Percentiles rank a stretch among this genome's conserved stretches.
Evolutionary conservation across 2,113 vertebrate genomes (phyloP).

Genomic region (Engraulis encrasicolus): DNA sequence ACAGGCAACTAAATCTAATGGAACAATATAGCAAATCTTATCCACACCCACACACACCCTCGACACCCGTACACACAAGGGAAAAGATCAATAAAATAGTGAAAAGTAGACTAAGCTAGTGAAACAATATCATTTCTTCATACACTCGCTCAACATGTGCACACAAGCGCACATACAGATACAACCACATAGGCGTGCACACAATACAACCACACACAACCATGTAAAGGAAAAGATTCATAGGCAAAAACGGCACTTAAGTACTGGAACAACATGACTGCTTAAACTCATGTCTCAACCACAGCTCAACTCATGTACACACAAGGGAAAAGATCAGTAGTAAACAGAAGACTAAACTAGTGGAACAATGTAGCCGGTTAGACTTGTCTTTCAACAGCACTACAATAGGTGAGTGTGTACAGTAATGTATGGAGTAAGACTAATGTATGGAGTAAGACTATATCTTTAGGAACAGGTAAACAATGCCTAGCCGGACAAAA

Average conservation of each 20-base stretch:
- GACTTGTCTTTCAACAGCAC: not conserved
- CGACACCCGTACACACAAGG: constrained; percentile 7
- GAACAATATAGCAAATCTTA: constrained; percentile 89
- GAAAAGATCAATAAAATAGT: no score
- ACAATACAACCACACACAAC: no score
- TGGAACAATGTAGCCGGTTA: not conserved
- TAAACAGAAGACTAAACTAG: not conserved
- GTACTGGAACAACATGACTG: no score
- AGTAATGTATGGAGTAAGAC: not conserved
- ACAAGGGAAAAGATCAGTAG: not conserved
- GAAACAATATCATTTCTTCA: no score
- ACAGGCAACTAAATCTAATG: no score
- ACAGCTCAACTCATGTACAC: no score
- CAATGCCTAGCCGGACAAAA: not conserved
- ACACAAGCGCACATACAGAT: constrained; percentile 2
- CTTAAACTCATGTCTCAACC: not conserved
- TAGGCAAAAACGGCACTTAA: no score
- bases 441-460: not conserved
- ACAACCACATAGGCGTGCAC: no score
- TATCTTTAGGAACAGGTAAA: no score
- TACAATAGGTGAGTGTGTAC: not conserved
- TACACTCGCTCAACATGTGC: no score
- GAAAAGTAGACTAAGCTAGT: no score
- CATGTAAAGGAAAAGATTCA: no score
- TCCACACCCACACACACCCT: constrained; percentile 24